Evolutionary conservation across 2,797 vertebrate species (phyloP).

Genomic region (Oryzias dopingdopingensis): DNA sequence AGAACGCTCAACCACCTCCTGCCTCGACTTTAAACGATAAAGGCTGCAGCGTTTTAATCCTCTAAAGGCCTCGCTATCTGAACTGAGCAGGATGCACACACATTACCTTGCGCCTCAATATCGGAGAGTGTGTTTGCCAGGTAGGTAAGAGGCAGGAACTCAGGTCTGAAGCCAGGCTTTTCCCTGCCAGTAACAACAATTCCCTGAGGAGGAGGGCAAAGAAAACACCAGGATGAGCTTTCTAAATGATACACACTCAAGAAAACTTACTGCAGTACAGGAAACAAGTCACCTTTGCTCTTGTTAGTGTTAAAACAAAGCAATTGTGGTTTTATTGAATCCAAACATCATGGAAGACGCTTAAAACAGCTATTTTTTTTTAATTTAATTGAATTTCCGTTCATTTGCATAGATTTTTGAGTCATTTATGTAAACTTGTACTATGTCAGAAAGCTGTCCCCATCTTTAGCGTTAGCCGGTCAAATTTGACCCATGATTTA

Average conservation of each 20-base stretch:
- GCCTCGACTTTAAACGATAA: conserved; percentile 2
- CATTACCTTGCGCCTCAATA: conserved; percentile 70
- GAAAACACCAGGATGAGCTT: conserved; percentile 21
- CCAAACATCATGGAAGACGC: too few relatives aligned
- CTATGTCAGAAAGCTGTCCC: too few relatives aligned
- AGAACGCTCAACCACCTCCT: conserved; percentile 8
- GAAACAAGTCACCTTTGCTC: conserved; percentile 13
- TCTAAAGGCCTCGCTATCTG: conserved; percentile 24
- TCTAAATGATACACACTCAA: conserved; percentile 18
- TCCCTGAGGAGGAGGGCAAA: conserved; percentile 57
- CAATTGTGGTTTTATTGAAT: conserved; percentile 14
- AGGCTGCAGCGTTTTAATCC: conserved; percentile 34
- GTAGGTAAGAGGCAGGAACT: conserved; percentile 75
- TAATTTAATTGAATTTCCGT: too few relatives aligned
- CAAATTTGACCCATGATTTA: too few relatives aligned
- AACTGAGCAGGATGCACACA: conserved; percentile 12
- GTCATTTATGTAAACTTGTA: too few relatives aligned
- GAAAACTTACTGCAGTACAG: conserved; percentile 40
- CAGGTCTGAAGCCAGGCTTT: conserved; percentile 58
- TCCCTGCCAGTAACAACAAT: conserved; percentile 52
- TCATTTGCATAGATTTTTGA: too few relatives aligned
- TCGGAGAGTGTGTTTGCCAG: conserved; percentile 71
- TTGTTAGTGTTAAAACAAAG: conserved; percentile 14
- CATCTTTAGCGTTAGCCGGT: too few relatives aligned
- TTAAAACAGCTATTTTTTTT: too few relatives aligned